These are phyloP conservation scores for Saccopteryx bilineata DNA, from an alignment of 2,113 vertebrate species.

Conservation along the genomic window DNA sequence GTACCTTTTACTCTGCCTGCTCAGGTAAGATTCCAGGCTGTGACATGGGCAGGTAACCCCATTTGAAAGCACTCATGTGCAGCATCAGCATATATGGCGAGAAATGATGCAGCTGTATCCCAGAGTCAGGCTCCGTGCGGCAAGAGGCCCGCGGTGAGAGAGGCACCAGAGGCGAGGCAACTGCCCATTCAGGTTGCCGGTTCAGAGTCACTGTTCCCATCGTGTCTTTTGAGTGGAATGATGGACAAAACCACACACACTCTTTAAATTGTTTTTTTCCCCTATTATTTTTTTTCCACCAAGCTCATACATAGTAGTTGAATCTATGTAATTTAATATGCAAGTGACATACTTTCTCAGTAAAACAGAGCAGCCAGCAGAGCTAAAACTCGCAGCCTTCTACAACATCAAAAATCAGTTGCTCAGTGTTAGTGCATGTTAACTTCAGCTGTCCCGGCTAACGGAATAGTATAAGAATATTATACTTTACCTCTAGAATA, in stretches of 20 bases:
- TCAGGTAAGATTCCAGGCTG: not conserved
- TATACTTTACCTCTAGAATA: slow-evolving; percentile 41
- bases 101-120: not conserved
- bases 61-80: not conserved
- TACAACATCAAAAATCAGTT: not conserved
- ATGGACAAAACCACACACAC: not conserved
- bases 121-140: not conserved
- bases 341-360: slow-evolving; percentile 9
- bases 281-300: not conserved
- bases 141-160: not conserved
- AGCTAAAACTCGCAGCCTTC: not conserved
- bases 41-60: not conserved
- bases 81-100: not conserved
- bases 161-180: not conserved
- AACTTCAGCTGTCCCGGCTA: not conserved
- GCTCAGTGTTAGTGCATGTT: not conserved
- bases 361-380: not conserved
- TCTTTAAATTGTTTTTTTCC: not conserved
- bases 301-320: not conserved
- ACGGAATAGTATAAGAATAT: not conserved
- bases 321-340: slow-evolving; percentile 38
- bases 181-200: no score
- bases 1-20: not conserved
- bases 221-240: not conserved
- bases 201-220: not conserved